Evolutionary conservation across 2,113 vertebrate species (phyloP), one percentile per base, ranked within the genome.

Genomic region (Dasyurus viverrinus): DNA sequence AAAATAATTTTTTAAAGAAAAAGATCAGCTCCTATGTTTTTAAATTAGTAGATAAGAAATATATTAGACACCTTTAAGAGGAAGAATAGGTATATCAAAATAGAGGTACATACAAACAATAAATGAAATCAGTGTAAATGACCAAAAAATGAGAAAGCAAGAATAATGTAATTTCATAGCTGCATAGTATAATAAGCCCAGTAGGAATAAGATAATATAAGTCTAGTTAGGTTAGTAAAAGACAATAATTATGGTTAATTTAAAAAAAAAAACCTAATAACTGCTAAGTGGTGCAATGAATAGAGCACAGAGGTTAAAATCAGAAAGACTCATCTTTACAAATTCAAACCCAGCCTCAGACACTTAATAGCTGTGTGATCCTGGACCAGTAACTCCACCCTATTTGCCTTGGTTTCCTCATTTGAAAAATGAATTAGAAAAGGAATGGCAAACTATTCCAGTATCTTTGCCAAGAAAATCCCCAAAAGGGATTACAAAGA

Each of bases 51-150:
- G 95, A 93, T 95, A 94, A 91, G 90, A 96, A 96, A 98, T 93
- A 97, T 97, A 96, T 97, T 96, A 93, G 57, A 96, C 93, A 90
- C 95, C 95, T 97, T 96, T 96, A 90, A 95, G 93, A 96, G 96
- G 98, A 98, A 96, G 96, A 96, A 96, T 30, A 97, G 96, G 68
- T 90, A 93, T 55, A 93, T 68, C 57, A 96, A 95, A 97, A 96
- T 96, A 98, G 27, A 68, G 4, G 30, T 4, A 68, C 4, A 76
- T n/a, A 30, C 4, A 76, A n/a, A 76, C 36, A 97, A 95, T 96
- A 96, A 96, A 95, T 68, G 97, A 95, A 96, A 95, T 95, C 96
- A 94, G 93, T 96, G 93, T 96, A 98, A 97, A 95, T 98, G 96
- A 96, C 93, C 91, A 91, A 92, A 91, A 53, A 96, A 89, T 0